Base-by-base conservation (phyloP, 2,888 invertebrate genomes). In the Dinocampus coccinellae region DNA sequence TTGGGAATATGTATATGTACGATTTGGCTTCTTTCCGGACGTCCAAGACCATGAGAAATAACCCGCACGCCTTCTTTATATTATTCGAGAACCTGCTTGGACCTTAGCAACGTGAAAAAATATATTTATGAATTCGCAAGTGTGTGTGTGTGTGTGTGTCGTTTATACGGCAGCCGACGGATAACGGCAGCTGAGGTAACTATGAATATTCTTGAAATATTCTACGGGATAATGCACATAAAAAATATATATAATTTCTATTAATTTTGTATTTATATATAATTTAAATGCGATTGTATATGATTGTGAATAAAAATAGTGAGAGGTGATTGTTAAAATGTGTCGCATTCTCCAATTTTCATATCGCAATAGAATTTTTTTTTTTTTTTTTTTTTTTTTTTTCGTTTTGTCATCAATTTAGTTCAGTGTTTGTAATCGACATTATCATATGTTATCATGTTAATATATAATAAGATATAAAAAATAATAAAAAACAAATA, bases 341-440 rank as follows among this genome's bases (percentile, higher is more conserved):
- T 76, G 77, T 75, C 76, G 75, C 77, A n/a, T n/a, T n/a, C 24
- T 71, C 26, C 57, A 74, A 74, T 74, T 73, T 80, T 47, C 77
- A 80, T 85, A 85, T 85, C 85, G 76, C 75, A 74, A 76, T 74
- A 78, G 77, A 81, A 85, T 85, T 84, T 85, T 79, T n/a, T n/a
- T n/a, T n/a, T n/a, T n/a, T n/a, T n/a, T n/a, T n/a, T n/a, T n/a
- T n/a, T n/a, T n/a, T n/a, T n/a, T n/a, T n/a, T n/a, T n/a, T n/a
- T n/a, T n/a, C n/a, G n/a, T n/a, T n/a, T 77, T 81, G 84, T 83
- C 82, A 81, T n/a, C 82, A 79, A 79, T 78, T 79, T 78, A 80
- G 78, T 79, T 78, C 80, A 79, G 79, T 79, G 81, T 78, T 58
- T 29, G 80, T 81, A 81, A 55, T 69, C 47, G 77, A 77, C 78